Evolutionary conservation across 2,113 vertebrate genomes (phyloP).

Genomic region (Scomber colias): DNA sequence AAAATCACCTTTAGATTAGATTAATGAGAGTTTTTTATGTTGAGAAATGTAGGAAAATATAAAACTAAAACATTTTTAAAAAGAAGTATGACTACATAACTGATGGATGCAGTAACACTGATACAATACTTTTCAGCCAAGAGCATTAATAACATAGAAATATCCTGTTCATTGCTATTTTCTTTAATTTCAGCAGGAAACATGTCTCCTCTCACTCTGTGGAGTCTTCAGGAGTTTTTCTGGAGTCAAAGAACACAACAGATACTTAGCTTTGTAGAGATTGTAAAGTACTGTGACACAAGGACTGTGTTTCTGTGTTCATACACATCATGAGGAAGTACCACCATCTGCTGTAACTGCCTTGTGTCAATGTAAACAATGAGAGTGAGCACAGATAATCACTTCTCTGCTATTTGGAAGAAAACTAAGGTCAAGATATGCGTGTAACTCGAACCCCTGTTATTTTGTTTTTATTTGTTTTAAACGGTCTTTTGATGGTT

Average conservation of each 20-base stretch:
- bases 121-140: too few species aligned
- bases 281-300: not conserved
- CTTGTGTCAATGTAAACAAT: too few species aligned
- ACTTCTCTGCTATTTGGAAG: too few species aligned
- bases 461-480: too few species aligned
- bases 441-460: not conserved
- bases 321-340: not conserved
- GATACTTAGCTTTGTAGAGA: not conserved
- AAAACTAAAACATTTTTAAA: not conserved
- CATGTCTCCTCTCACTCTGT: not conserved
- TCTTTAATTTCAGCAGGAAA: conserved; percentile 35
- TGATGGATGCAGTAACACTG: not conserved
- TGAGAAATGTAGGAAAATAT: too few species aligned
- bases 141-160: not conserved
- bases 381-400: too few species aligned
- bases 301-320: not conserved
- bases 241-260: conserved; percentile 2
- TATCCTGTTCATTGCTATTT: not conserved
- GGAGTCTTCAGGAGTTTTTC: not conserved
- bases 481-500: too few species aligned
- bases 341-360: too few species aligned
- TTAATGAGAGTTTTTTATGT: too few species aligned
- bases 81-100: not conserved
- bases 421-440: not conserved
- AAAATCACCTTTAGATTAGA: too few species aligned